phyloP scores from a whole-genome alignment of 1,140 invertebrate genomes.

The Plodia interpunctella region DNA sequence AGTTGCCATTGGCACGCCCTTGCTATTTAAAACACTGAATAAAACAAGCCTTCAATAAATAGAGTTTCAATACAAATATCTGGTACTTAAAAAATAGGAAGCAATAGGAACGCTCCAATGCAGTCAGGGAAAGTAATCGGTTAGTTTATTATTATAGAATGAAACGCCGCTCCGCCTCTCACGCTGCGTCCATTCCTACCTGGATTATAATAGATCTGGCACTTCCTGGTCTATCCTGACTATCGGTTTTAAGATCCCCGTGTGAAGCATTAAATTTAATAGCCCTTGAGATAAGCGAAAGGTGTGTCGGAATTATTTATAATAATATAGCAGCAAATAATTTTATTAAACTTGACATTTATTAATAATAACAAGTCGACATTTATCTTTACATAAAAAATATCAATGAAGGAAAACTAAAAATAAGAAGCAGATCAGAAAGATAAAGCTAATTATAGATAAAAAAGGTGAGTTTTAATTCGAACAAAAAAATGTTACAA shows the following conservation, averaged over 20 bases:
- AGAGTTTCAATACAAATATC: too few relatives aligned
- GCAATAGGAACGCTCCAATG: neutral
- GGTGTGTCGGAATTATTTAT: neutral
- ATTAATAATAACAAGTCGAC: neutral
- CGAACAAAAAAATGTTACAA: too few relatives aligned
- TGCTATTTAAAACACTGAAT: too few relatives aligned
- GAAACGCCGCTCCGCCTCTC: neutral
- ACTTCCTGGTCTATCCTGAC: neutral
- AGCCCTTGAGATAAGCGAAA: slow-evolving; percentile 2
- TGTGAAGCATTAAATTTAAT: neutral
- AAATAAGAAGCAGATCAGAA: too few relatives aligned
- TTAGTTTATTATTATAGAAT: neutral
- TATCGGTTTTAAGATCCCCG: neutral
- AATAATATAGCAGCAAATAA: neutral
- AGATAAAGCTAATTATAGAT: too few relatives aligned
- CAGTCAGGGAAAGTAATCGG: slow-evolving; percentile 1
- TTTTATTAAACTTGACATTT: neutral
- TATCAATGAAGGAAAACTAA: too few relatives aligned
- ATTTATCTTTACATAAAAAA: too few relatives aligned
- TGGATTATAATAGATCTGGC: neutral
- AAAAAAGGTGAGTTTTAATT: too few relatives aligned
- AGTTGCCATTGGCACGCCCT: slow-evolving; percentile 76
- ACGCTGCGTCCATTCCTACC: neutral
- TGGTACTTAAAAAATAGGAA: neutral
- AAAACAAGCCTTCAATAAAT: too few relatives aligned